A percentile compares a stretch with the other conserved stretches of the same genome.
These are phyloP conservation scores for Clamator glandarius DNA, from an alignment of 2,797 vertebrate genomes.

Conservation along the genomic window DNA sequence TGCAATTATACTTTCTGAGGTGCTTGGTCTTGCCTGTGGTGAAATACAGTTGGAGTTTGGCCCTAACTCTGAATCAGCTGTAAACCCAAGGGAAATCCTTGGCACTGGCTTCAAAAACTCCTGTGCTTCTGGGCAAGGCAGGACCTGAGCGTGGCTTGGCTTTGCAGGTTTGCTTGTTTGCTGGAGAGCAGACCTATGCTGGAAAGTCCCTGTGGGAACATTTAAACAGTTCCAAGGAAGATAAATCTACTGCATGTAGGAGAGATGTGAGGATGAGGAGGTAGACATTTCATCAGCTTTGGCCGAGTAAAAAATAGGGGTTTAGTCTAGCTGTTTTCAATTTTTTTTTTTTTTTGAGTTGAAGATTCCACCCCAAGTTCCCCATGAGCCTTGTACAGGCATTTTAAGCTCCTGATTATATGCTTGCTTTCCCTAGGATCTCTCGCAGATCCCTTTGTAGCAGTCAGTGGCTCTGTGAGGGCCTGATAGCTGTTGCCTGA, in stretches of 20 bases:
- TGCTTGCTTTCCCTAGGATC: background rate
- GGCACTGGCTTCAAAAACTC: background rate
- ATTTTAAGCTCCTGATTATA: background rate
- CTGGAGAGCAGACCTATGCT: background rate
- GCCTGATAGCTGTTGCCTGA: rapidly evolving
- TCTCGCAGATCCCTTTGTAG: background rate
- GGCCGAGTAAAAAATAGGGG: background rate
- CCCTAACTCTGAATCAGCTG: background rate
- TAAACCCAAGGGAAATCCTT: background rate
- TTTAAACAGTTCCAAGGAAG: background rate
- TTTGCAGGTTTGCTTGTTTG: background rate
- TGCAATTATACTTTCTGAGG: background rate
- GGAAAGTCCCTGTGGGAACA: background rate
- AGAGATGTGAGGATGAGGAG: background rate
- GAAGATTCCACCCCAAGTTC: background rate
- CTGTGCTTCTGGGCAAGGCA: background rate
- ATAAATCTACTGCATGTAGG: background rate
- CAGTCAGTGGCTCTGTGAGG: rapidly evolving
- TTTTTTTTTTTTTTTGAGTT: background rate
- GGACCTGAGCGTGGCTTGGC: background rate
- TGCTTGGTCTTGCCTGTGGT: background rate
- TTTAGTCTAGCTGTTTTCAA: background rate
- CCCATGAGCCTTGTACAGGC: rapidly evolving
- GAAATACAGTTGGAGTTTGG: background rate
- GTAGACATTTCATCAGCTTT: background rate